phyloP scores from a whole-genome alignment of 2,888 invertebrate species.

The Cistogaster globosa region DNA sequence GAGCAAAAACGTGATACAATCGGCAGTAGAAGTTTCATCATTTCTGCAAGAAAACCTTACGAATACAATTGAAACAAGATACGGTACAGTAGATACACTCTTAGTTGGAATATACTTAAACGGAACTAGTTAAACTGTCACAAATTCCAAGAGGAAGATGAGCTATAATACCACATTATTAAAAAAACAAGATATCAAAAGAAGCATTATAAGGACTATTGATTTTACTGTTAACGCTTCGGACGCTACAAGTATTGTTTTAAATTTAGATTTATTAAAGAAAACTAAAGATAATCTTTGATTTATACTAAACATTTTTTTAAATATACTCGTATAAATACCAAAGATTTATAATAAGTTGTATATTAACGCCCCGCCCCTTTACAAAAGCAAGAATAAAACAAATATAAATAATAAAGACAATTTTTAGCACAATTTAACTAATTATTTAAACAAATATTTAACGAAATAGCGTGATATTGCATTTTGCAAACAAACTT shows the following conservation, averaged over 20 bases:
- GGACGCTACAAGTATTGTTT: conserved; percentile 42
- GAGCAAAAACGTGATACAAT: conserved; percentile 65
- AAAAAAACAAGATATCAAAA: conserved; percentile 55
- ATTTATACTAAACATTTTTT: conserved; percentile 48
- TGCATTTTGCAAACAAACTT: conserved; percentile 15
- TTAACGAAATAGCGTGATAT: conserved; percentile 7
- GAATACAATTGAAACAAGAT: conserved; percentile 21
- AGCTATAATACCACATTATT: conserved; percentile 50
- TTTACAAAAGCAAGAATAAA: conserved; percentile 46
- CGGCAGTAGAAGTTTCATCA: conserved; percentile 64
- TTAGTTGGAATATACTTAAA: conserved; percentile 22
- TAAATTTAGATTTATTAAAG: conserved; percentile 65
- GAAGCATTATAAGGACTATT: conserved; percentile 65
- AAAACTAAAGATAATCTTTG: conserved; percentile 70
- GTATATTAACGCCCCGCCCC: conserved; percentile 1
- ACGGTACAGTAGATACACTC: conserved; percentile 11
- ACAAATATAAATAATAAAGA: conserved; percentile 30
- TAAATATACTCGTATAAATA: conserved; percentile 54
- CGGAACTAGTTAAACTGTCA: conserved; percentile 20
- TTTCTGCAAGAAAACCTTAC: conserved; percentile 44
- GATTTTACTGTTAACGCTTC: conserved; percentile 58
- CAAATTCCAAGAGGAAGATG: conserved; percentile 59
- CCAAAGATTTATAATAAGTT: conserved; percentile 67
- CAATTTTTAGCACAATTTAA: conserved; percentile 54
- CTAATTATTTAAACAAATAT: conserved; percentile 28